Conservation (phyloP, 2,888 invertebrate genomes). For the Tenodera sinensis region DNA sequence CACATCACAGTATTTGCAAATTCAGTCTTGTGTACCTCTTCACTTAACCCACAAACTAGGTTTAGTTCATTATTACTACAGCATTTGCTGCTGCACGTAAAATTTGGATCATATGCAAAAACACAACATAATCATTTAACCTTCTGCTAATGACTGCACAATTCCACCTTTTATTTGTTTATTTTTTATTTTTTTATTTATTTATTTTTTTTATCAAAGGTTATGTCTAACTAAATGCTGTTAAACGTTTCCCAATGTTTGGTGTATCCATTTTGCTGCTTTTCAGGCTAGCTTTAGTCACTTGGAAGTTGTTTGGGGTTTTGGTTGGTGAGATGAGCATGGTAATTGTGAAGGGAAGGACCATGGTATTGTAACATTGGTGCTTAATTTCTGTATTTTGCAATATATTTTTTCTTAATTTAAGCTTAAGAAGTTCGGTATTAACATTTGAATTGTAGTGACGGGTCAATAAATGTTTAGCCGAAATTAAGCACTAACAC, state of each 20-base stretch:
- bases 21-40: not conserved
- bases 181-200: not conserved
- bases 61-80: not conserved
- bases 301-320: slow-evolving; percentile 12
- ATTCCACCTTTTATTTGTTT: not conserved
- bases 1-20: slow-evolving; percentile 15
- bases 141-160: not conserved
- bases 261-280: slow-evolving; percentile 8
- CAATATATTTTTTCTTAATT: not conserved
- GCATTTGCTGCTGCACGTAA: slow-evolving; percentile 12
- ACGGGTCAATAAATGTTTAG: not conserved
- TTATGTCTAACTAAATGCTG: not conserved
- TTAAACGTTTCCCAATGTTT: slow-evolving; percentile 1
- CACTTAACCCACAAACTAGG: not conserved
- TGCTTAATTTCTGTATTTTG: slow-evolving; percentile 1
- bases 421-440: not conserved
- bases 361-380: slow-evolving; percentile 1
- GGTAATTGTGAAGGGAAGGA: slow-evolving; percentile 15
- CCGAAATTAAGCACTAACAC: not conserved
- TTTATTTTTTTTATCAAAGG: not conserved
- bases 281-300: slow-evolving; percentile 6
- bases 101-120: not conserved
- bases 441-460: not conserved
- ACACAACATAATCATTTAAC: not conserved
- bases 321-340: slow-evolving; percentile 17